A percentile compares a stretch with the other conserved stretches of the same genome.
Conservation (phyloP, 2,888 invertebrate species). For the Julus scanicus region DNA sequence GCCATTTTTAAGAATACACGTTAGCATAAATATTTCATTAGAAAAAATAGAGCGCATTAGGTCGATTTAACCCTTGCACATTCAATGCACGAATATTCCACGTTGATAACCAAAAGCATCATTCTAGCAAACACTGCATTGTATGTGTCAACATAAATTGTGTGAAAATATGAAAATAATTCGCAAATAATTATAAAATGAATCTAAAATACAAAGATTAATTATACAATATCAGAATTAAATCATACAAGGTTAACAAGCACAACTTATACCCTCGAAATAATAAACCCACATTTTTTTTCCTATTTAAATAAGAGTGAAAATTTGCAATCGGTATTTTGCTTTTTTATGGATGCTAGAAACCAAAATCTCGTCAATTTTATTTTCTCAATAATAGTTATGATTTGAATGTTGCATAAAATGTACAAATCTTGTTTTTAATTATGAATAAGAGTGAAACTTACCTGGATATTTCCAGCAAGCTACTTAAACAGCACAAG, state of each 20-base stretch:
- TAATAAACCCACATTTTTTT: neutral
- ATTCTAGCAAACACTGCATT: neutral
- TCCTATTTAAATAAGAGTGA: neutral
- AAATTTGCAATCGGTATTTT: neutral
- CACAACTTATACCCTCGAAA: neutral
- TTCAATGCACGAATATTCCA: neutral
- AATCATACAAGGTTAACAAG: neutral
- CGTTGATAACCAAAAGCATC: neutral
- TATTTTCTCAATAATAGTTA: neutral
- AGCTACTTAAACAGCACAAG: conserved; percentile 29
- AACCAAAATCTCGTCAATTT: neutral
- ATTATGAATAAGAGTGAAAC: neutral
- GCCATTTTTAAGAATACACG: too few relatives aligned
- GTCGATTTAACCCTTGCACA: neutral
- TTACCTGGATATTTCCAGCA: conserved; percentile 24
- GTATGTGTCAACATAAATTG: neutral
- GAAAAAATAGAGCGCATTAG: neutral
- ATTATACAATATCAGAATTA: neutral
- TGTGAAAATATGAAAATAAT: neutral
- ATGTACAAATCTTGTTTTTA: neutral
- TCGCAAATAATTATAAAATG: conserved; percentile 4
- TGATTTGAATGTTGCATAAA: neutral
- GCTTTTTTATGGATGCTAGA: neutral
- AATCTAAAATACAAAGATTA: neutral
- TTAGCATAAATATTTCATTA: too few relatives aligned